Evolutionary conservation across 2,888 invertebrate species (phyloP), one percentile per base, ranked within the genome.

Genomic region (Acleris literana): DNA sequence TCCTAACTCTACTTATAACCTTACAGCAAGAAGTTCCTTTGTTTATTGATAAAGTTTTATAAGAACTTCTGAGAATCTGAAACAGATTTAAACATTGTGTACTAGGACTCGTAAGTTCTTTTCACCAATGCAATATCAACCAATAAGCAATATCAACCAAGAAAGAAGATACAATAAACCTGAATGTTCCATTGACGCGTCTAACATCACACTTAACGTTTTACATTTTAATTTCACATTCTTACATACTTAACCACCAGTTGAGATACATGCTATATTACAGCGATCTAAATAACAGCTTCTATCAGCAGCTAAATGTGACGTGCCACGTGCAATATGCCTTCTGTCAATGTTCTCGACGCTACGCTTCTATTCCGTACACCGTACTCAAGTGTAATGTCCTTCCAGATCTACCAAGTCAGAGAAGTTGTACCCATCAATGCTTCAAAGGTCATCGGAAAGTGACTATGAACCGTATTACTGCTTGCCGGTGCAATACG

Each of bases 391-490:
- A 56, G 61, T 64, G 44, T 56, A 44, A 46, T 61, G 33, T 55
- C 16, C 33, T 88, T 87, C 9, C 94, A 97, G 97, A 89, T 98
- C 98, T 51, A 98, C 98, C 18, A 98, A 98, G 90, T 98, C 98
- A 11, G 98, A 98, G 87, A 98, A 98, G 90, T 93, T 98, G 84
- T 98, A 98, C 86, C 97, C 97, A 44, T 97, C 97, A 69, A 97
- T 97, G 97, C 90, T 97, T 78, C 97, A 96, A 76, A 93, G 96
- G 70, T 96, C 96, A 79, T 95, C 95, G 74, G 95, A 97, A 77
- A 96, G 97, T 68, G 97, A 97, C 84, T 95, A 96, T 71, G 97
- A 97, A 82, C 96, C 97, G 0, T 97, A 97, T 86, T 97, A 97
- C 84, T 97, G 97, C 85, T 93, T 97, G 72, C 97, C 97, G 0